Base-by-base conservation (phyloP, 1,140 invertebrate genomes). In the Megathymus violae region DNA sequence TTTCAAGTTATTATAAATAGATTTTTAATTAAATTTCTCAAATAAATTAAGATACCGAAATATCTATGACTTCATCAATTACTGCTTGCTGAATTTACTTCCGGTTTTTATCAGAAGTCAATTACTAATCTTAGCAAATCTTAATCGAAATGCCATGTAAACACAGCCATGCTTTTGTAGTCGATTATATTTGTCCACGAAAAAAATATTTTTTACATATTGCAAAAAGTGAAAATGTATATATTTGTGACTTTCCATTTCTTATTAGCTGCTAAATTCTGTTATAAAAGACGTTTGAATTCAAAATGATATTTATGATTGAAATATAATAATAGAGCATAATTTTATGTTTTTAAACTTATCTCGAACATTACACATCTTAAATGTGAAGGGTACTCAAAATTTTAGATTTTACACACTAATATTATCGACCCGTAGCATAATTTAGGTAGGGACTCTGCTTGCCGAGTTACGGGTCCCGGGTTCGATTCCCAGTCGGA, bases 31-130 rank as follows among this genome's bases (percentile, higher is more conserved):
- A 47, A 47, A 47, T 7, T 47, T 22, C 19, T 47, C 13, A 47
- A 47, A 47, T 47, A 47, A 47, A 47, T 47, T 47, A 47, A 27
- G 44, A 47, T 47, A 47, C 4, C 44, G 44, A 47, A 27, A 47
- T 36, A 36, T 47, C 44, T 27, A 27, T 11, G 44, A 14, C 25
- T 47, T 14, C 44, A 47, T 47, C 44, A 47, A 47, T 47, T 47
- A 47, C 22, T 14, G 25, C 13, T 27, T 27, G 19, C 10, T 46
- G 22, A 22, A 25, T 44, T n/a, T 44, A 44, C 44, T 47, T 47
- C 44, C 16, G 22, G 44, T 47, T 47, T 47, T 25, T 47, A 27
- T 47, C 7, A 22, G 43, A 46, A 46, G 43, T 46, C 43, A 46
- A 46, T 46, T 46, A 46, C 22, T 46, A 46, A 46, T 46, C 43